A percentile compares a stretch with the other conserved stretches of the same genome.
Evolutionary conservation across 2,113 vertebrate genomes (phyloP).

Genomic region (Nesospiza acunhae): DNA sequence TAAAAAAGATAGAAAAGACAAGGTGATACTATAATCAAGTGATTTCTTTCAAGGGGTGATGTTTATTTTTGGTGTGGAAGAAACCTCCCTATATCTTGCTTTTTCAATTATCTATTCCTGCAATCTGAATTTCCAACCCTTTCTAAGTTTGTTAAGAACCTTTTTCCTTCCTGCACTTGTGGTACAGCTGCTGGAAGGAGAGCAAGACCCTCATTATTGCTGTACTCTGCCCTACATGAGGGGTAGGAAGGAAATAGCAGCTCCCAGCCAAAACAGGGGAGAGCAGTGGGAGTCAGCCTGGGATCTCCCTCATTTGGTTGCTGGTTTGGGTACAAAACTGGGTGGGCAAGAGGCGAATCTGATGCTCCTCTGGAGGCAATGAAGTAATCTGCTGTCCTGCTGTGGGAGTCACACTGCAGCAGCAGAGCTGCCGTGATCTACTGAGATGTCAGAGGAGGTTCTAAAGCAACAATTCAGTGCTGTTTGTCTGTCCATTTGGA

Average conservation of each 20-base stretch:
- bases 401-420: not conserved
- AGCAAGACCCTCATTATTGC: not conserved
- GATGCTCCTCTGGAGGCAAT: not conserved
- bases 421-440: not conserved
- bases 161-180: not conserved
- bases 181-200: not conserved
- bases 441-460: not conserved
- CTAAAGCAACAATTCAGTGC: not conserved
- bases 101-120: not conserved
- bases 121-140: not conserved
- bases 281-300: not conserved
- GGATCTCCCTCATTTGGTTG: not conserved
- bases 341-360: not conserved
- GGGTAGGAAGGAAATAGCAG: not conserved
- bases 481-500: not conserved
- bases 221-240: not conserved
- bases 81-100: not conserved
- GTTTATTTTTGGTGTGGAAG: not conserved
- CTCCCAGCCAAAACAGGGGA: not conserved
- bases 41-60: not conserved
- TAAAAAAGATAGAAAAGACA: not conserved
- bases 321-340: rapidly evolving
- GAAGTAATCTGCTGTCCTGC: not conserved
- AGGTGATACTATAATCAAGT: not conserved
- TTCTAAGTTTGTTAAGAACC: not conserved